These are phyloP conservation scores for Cepaea hortensis DNA, from an alignment of 2,888 invertebrate genomes.

Conservation along the genomic window DNA sequence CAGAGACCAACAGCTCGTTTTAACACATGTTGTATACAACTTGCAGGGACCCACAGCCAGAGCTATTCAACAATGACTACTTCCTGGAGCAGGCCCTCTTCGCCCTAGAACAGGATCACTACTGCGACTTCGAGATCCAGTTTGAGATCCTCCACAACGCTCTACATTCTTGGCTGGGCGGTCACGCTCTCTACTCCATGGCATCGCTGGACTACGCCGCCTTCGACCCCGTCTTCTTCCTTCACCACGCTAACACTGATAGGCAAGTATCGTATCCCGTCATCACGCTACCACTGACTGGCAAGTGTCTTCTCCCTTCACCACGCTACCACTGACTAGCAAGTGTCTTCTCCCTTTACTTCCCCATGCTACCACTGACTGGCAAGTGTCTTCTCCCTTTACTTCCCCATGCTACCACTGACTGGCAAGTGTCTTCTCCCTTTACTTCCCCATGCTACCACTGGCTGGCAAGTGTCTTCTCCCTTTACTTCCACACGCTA, in stretches of 20 bases:
- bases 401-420: no score
- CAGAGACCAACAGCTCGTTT: slow-evolving; percentile 45
- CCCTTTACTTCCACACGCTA: no score
- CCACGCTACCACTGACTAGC: no score
- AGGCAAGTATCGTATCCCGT: not conserved
- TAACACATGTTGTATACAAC: not conserved
- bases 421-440: no score
- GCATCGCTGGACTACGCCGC: slow-evolving; percentile 55
- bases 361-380: no score
- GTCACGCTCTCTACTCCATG: slow-evolving; percentile 48
- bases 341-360: no score
- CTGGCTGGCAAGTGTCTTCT: no score
- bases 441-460: no score
- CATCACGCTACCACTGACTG: not conserved
- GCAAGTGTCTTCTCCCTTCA: no score
- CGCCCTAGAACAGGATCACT: slow-evolving; percentile 54
- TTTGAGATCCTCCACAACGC: slow-evolving; percentile 54
- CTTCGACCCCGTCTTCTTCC: slow-evolving; percentile 56
- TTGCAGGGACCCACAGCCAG: slow-evolving; percentile 47
- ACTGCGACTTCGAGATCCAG: slow-evolving; percentile 55
- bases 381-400: no score
- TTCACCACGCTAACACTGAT: slow-evolving; percentile 54
- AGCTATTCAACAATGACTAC: slow-evolving; percentile 43
- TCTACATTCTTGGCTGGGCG: slow-evolving; percentile 52
- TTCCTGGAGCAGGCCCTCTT: slow-evolving; percentile 51